A percentile compares a stretch with the other conserved stretches of the same genome.
phyloP scores from a whole-genome alignment of 2,888 invertebrate species.

The Zeuzera pyrina region DNA sequence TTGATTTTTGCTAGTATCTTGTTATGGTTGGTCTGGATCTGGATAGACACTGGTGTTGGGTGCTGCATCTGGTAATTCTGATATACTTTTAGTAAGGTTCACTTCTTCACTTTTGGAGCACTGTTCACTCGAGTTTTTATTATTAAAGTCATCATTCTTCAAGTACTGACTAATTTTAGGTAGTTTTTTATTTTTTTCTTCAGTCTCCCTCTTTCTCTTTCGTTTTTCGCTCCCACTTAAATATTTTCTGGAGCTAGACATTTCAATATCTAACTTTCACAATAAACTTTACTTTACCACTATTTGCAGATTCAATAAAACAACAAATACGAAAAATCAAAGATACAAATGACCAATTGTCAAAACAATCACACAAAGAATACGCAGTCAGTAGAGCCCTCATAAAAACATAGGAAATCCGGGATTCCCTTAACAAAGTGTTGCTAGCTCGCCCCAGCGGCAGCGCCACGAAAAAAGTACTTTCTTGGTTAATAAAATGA shows the following conservation, averaged over 20 bases:
- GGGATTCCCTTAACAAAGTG: background rate
- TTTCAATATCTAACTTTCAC: slow-evolving; percentile 3
- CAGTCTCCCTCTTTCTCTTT: too few species aligned
- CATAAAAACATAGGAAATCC: slow-evolving; percentile 5
- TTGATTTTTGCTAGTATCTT: slow-evolving; percentile 1
- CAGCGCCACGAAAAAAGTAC: slow-evolving; percentile 4
- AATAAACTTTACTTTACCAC: slow-evolving; percentile 2
- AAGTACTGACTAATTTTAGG: slow-evolving; percentile 4
- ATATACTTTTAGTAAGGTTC: slow-evolving; percentile 5
- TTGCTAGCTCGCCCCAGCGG: slow-evolving; percentile 4
- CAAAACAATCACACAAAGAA: slow-evolving; percentile 4
- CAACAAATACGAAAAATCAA: slow-evolving; percentile 6
- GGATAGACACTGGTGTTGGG: slow-evolving; percentile 5
- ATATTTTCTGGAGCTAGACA: too few species aligned
- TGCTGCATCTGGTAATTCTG: slow-evolving; percentile 5
- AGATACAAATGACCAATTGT: slow-evolving; percentile 8
- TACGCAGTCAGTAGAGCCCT: slow-evolving; percentile 7
- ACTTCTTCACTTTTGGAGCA: slow-evolving; percentile 4
- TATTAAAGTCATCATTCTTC: slow-evolving; percentile 4
- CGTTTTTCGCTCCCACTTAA: too few species aligned
- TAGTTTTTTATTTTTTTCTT: slow-evolving; percentile 2
- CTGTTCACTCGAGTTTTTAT: slow-evolving; percentile 3
- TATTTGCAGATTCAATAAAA: slow-evolving; percentile 3
- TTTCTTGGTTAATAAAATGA: slow-evolving; percentile 3
- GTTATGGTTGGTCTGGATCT: slow-evolving; percentile 7